phyloP scores from a whole-genome alignment of 2,113 vertebrate genomes.

The Oryzias woworae region DNA sequence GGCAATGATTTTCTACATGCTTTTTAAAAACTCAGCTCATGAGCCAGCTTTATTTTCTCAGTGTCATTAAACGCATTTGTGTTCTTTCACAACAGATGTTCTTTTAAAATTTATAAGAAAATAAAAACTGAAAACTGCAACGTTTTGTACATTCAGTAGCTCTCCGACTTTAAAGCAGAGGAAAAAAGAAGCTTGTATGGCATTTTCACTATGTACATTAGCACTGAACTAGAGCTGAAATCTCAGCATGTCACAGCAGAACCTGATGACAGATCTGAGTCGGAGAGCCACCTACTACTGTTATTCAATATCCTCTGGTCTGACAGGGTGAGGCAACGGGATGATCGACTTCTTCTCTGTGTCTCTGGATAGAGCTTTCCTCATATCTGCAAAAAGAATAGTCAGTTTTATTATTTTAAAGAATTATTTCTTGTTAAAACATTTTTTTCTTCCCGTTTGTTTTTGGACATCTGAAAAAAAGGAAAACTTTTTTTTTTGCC shows the following conservation, averaged over 20 bases:
- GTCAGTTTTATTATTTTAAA: neutral
- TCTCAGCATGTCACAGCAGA: neutral
- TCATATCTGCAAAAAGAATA: constrained; percentile 84
- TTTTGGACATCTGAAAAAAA: too few species aligned
- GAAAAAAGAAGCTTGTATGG: neutral
- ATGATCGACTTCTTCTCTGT: constrained; percentile 94
- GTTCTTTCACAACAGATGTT: constrained; percentile 17
- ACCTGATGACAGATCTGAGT: neutral
- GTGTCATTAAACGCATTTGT: constrained; percentile 5
- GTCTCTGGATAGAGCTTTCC: constrained; percentile 94
- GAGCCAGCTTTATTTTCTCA: constrained; percentile 32
- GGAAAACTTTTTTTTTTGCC: too few species aligned
- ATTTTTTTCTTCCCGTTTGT: too few species aligned
- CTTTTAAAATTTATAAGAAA: constrained; percentile 27
- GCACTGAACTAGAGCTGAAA: too few species aligned
- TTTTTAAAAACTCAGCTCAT: constrained; percentile 4
- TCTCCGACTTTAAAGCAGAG: constrained; percentile 27
- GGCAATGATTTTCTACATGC: constrained; percentile 31
- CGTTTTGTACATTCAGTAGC: constrained; percentile 24
- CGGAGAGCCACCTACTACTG: constrained; percentile 75
- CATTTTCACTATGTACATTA: constrained; percentile 15
- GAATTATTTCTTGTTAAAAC: too few species aligned
- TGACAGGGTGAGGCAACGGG: constrained; percentile 91
- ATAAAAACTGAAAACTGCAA: neutral
- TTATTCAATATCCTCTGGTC: constrained; percentile 97